Percentiles rank a stretch among this genome's conserved stretches.
Conservation (phyloP, 2,113 vertebrate genomes). For the Oryzias celebensis region DNA sequence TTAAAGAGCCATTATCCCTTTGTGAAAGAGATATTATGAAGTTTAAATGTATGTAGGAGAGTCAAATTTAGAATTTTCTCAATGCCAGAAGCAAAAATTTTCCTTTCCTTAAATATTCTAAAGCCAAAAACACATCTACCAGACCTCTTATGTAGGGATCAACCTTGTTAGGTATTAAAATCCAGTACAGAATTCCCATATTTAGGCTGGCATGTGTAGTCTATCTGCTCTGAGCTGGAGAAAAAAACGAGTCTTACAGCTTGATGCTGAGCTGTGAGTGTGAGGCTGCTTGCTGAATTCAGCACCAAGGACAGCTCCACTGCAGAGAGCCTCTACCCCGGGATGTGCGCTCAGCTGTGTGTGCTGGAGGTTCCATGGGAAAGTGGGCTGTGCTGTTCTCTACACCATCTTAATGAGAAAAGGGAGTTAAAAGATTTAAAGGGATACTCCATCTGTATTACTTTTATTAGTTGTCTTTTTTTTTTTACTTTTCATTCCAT, state of each 20-base stretch:
- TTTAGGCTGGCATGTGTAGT: slow-evolving; percentile 22
- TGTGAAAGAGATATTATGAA: slow-evolving; percentile 33
- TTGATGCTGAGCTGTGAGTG: slow-evolving; percentile 36
- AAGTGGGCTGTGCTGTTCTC: slow-evolving; percentile 64
- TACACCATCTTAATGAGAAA: slow-evolving; percentile 30
- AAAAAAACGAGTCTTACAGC: slow-evolving; percentile 34
- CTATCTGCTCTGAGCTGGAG: slow-evolving; percentile 31
- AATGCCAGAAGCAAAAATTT: slow-evolving; percentile 24
- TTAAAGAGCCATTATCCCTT: slow-evolving; percentile 20
- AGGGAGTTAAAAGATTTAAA: slow-evolving; percentile 4
- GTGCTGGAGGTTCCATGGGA: slow-evolving; percentile 8
- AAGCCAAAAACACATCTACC: slow-evolving; percentile 2
- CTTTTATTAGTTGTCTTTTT: no score
- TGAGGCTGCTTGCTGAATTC: slow-evolving; percentile 49
- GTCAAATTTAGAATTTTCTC: slow-evolving; percentile 20
- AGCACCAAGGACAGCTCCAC: slow-evolving; percentile 71
- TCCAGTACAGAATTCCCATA: slow-evolving; percentile 38
- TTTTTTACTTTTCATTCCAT: no score
- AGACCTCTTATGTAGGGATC: background rate
- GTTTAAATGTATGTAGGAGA: background rate
- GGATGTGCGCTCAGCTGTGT: slow-evolving; percentile 44
- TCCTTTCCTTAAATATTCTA: background rate
- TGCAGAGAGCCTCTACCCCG: slow-evolving; percentile 53
- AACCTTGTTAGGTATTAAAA: background rate
- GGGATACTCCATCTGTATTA: background rate